phyloP scores from a whole-genome alignment of 2,113 vertebrate species.

The Amazona vittata region DNA sequence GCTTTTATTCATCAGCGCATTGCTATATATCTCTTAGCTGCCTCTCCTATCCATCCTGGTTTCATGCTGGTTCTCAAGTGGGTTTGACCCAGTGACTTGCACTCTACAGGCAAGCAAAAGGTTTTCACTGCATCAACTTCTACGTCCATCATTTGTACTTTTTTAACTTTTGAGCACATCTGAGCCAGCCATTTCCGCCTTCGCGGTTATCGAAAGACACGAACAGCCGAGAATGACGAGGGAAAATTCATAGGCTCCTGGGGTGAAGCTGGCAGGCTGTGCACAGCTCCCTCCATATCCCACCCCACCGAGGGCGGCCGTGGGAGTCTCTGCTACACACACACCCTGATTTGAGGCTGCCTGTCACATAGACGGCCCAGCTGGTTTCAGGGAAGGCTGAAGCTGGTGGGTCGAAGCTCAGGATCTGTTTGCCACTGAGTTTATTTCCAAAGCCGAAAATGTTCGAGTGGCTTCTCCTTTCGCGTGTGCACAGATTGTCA shows the following conservation, averaged over 20 bases:
- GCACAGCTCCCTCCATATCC: fast-evolving
- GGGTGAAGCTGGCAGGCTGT: background rate
- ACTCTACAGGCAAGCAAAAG: fast-evolving
- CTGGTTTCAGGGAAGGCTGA: background rate
- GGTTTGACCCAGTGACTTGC: background rate
- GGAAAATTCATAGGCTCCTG: background rate
- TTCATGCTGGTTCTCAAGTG: background rate
- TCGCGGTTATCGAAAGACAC: background rate
- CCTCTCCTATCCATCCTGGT: background rate
- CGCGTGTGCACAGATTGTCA: fast-evolving
- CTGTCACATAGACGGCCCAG: background rate
- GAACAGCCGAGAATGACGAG: background rate
- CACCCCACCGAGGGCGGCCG: fast-evolving
- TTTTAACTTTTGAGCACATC: background rate
- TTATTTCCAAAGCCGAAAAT: background rate
- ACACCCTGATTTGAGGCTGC: fast-evolving
- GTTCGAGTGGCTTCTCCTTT: background rate
- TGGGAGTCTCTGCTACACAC: fast-evolving
- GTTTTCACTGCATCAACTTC: background rate
- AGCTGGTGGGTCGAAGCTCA: fast-evolving
- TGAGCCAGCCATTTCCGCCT: background rate
- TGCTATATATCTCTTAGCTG: background rate
- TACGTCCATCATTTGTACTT: background rate
- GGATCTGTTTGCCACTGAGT: fast-evolving
- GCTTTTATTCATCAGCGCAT: background rate